These are phyloP conservation scores for Clistopyga incitator DNA, from an alignment of 2,888 invertebrate genomes.

Conservation along the genomic window DNA sequence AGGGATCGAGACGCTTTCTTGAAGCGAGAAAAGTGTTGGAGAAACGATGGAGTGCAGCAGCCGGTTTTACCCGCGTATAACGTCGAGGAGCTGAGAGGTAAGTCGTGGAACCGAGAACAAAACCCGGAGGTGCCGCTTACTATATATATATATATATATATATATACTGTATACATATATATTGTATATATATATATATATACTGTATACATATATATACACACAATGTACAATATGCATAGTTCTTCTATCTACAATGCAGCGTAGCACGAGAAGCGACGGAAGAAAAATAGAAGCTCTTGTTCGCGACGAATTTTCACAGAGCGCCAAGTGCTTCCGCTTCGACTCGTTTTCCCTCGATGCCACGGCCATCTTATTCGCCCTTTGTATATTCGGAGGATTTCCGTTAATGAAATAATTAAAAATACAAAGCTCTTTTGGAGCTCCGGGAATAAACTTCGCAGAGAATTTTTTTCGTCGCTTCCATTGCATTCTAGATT, in stretches of 20 bases:
- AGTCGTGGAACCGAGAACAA: slow-evolving; percentile 56
- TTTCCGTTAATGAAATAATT: slow-evolving; percentile 75
- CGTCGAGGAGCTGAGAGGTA: slow-evolving; percentile 47
- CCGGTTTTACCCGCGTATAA: slow-evolving; percentile 31
- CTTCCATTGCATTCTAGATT: slow-evolving; percentile 47
- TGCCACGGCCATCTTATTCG: slow-evolving; percentile 35
- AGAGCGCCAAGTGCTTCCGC: slow-evolving; percentile 48
- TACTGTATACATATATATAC: background rate
- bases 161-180: slow-evolving; percentile 7
- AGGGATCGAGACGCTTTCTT: slow-evolving; percentile 22
- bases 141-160: slow-evolving; percentile 19
- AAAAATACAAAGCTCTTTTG: slow-evolving; percentile 73
- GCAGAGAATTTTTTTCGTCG: slow-evolving; percentile 36
- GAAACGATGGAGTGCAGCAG: slow-evolving; percentile 37
- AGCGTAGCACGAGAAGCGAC: slow-evolving; percentile 41
- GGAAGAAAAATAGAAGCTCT: slow-evolving; percentile 68
- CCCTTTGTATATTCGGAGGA: slow-evolving; percentile 72
- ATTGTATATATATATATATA: background rate
- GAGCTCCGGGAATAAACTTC: slow-evolving; percentile 33
- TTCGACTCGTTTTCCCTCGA: slow-evolving; percentile 35
- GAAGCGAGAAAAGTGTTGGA: slow-evolving; percentile 37
- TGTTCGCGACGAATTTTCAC: slow-evolving; percentile 61
- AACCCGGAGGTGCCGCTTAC: slow-evolving; percentile 49
- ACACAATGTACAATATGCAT: slow-evolving; percentile 3
- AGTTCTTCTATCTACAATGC: slow-evolving; percentile 20